These are phyloP conservation scores for Camponotus fellah DNA, from an alignment of 2,888 invertebrate species.

Conservation along the genomic window DNA sequence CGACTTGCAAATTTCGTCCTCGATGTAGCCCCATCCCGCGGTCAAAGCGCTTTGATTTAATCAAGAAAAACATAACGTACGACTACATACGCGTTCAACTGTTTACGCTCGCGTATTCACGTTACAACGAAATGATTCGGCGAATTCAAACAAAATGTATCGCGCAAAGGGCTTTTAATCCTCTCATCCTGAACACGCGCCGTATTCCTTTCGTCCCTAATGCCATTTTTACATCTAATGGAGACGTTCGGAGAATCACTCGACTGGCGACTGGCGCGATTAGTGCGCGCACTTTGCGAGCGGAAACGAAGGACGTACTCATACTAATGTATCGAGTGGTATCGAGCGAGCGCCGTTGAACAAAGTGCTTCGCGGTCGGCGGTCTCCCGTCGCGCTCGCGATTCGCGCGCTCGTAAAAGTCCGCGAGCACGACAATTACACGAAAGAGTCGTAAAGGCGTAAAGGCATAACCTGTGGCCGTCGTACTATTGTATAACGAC, in stretches of 20 bases:
- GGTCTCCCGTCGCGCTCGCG: slow-evolving; percentile 56
- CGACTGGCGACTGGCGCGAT: neutral
- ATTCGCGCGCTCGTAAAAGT: slow-evolving; percentile 82
- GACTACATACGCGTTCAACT: slow-evolving; percentile 7
- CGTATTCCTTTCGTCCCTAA: neutral
- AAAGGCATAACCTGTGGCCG: slow-evolving; percentile 76
- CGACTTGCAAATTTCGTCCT: slow-evolving; percentile 75
- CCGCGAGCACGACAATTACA: slow-evolving; percentile 85
- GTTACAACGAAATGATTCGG: slow-evolving; percentile 7
- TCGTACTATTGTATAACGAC: slow-evolving; percentile 70
- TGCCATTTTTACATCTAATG: neutral
- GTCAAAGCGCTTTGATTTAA: slow-evolving; percentile 68
- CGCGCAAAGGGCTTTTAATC: neutral
- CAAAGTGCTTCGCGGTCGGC: slow-evolving; percentile 72
- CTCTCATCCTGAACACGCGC: neutral
- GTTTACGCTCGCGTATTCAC: slow-evolving; percentile 34
- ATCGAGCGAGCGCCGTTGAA: slow-evolving; percentile 38
- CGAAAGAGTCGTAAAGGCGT: slow-evolving; percentile 84
- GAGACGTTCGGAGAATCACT: slow-evolving; percentile 4
- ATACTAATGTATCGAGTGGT: slow-evolving; percentile 9
- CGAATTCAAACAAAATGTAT: slow-evolving; percentile 12
- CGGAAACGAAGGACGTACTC: slow-evolving; percentile 16
- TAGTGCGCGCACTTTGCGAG: neutral
- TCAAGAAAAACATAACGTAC: slow-evolving; percentile 70
- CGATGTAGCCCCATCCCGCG: slow-evolving; percentile 61